Conservation (phyloP, 2,113 vertebrate genomes). For the Oplegnathus fasciatus region DNA sequence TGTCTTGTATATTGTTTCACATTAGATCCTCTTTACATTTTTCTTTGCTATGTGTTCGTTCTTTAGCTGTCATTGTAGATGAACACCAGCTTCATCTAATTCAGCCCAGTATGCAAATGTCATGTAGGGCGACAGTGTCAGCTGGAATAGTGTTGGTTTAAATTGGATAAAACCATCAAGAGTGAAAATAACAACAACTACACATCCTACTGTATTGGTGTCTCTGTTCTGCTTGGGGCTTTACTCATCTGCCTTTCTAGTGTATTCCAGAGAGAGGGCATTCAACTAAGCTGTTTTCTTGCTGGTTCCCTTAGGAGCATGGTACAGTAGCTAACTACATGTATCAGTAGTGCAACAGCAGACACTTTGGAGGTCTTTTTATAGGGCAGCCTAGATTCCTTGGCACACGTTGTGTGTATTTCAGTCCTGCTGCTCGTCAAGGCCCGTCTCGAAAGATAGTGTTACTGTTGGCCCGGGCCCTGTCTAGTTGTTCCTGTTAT, state of each 20-base stretch:
- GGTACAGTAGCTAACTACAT: slow-evolving; percentile 50
- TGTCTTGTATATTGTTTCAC: background rate
- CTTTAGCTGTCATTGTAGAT: background rate
- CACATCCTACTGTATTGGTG: background rate
- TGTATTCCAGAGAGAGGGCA: slow-evolving; percentile 15
- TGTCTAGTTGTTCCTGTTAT: slow-evolving; percentile 21
- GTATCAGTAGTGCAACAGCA: slow-evolving; percentile 54
- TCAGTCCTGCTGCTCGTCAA: slow-evolving; percentile 66
- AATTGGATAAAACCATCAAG: background rate
- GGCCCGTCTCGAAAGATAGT: slow-evolving; percentile 63
- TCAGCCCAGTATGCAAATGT: background rate
- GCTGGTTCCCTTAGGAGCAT: slow-evolving; percentile 25
- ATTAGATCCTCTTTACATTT: background rate
- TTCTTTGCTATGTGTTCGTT: background rate
- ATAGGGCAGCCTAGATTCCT: slow-evolving; percentile 80
- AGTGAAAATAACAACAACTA: slow-evolving; percentile 8
- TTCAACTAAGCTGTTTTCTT: slow-evolving; percentile 27
- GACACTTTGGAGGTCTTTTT: slow-evolving; percentile 78
- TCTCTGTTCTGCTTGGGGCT: background rate
- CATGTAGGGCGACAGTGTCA: background rate
- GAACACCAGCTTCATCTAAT: background rate
- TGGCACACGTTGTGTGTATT: slow-evolving; percentile 65
- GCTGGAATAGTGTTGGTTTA: background rate
- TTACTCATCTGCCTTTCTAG: background rate
- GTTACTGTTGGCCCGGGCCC: slow-evolving; percentile 63